These are phyloP conservation scores for Holothuria leucospilota DNA, from an alignment of 53 echinoderm and acorn worm species.

Conservation along the genomic window DNA sequence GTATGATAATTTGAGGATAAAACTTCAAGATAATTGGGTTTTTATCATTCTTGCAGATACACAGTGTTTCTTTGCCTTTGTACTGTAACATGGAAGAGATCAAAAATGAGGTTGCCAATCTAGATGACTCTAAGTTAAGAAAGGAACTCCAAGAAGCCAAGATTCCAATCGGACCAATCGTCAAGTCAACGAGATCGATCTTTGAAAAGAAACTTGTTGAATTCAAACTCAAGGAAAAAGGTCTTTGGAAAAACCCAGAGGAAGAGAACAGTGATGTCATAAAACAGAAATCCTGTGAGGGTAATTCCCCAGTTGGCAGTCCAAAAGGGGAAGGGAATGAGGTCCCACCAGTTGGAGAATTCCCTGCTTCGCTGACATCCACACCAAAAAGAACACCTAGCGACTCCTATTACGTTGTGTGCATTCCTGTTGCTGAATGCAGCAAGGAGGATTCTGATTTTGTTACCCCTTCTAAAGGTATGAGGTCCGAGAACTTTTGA, in stretches of 20 bases:
- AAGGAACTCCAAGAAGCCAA: conserved; percentile 62
- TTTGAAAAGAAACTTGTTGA: conserved; percentile 78
- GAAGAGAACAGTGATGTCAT: conserved; percentile 1
- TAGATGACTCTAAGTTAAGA: conserved; percentile 66
- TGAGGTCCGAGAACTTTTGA: not conserved
- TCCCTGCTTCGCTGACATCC: not conserved
- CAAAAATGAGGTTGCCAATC: conserved; percentile 51
- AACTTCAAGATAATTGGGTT: too few relatives aligned
- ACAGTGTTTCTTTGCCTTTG: not conserved
- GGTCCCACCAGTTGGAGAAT: conserved; percentile 6
- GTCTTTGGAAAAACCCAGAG: not conserved
- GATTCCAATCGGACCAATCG: conserved; percentile 73
- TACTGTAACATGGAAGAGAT: conserved; percentile 73
- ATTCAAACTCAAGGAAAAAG: conserved; percentile 48
- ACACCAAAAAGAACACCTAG: conserved; percentile 29
- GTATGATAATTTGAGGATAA: too few relatives aligned
- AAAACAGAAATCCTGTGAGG: not conserved
- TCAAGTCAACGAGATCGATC: conserved; percentile 75
- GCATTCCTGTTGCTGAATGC: conserved; percentile 57
- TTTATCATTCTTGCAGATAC: too few relatives aligned
- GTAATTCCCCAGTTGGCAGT: not conserved
- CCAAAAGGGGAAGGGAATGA: not conserved
- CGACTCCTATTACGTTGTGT: conserved; percentile 68
- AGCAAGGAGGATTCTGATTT: conserved; percentile 17
- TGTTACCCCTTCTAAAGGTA: conserved; percentile 2